Evolutionary conservation across 2,113 vertebrate species (phyloP), one percentile per base, ranked within the genome.

Genomic region (Aphelocoma coerulescens): DNA sequence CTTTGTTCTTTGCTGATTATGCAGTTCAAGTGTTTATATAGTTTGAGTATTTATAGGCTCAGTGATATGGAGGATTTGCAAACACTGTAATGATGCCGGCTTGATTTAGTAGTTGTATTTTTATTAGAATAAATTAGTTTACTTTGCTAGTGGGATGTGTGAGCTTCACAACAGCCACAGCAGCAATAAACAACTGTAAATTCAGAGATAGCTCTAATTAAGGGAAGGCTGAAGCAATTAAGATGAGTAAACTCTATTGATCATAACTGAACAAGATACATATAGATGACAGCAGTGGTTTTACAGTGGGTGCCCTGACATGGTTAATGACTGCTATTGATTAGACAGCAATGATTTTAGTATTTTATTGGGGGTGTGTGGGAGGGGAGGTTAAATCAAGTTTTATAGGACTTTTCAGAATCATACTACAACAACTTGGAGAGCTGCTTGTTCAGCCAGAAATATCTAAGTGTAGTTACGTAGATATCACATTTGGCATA

Each of bases 401-500:
- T 63, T 87, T 66, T 57, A 39, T 4, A 54, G 49, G 28, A 16
- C 32, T 75, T 62, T 10, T 74, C 26, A 39, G 88, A 86, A 62
- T 24, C 10, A 2, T 51, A 3, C 11, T 41, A 3, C 27, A 79
- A 7, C 24, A 43, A 13, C 39, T 57, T 33, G 13, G 28, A 66
- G 74, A 63, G n/a, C 20, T 72, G 16, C 61, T 75, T 82, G 26
- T 61, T 85, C 54, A 61, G 10, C 21, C 32, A 33, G 32, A 51
- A 79, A 23, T 23, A 17, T 6, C 51, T 14, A 19, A 44, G 33
- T 20, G 32, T 39, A 8, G 37, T 79, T 92, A 32, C 46, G 16
- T 39, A 51, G 73, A 7, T n/a, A 3, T 1, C 27, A n/a, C 0
- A 0, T 13, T 15, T 76, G 57, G 32, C 26, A 2, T 44, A 6